Base-by-base conservation (phyloP, 2,797 vertebrate species). In the Chiroxiphia lanceolata region DNA sequence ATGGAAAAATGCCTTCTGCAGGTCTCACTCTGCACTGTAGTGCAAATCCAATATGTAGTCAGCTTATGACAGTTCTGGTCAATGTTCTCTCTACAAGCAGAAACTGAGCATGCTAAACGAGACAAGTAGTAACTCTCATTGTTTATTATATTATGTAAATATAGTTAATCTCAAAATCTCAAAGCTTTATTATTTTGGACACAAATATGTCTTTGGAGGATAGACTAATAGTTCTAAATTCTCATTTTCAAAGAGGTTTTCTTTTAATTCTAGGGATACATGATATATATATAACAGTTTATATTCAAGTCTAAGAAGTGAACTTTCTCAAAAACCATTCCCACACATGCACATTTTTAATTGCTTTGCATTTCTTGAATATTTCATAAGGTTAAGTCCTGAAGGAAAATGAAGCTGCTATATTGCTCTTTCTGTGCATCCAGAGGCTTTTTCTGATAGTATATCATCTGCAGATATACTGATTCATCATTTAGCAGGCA, bases 401-500 rank as follows among this genome's bases (percentile, higher is more conserved):
- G 15, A n/a, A 67, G 36, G 80, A 94, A 89, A 95, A 95, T 9
- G 33, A 91, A 94, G 45, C 48, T 94, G 54, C 79, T 89, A 10
- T 69, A 84, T 91, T 13, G 3, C 53, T 91, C 77, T 83, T 90
- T 34, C 75, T 96, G 72, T 88, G 90, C 26, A 74, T 90, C 68
- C 83, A 69, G 22, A 83, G 75, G 51, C 56, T 86, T 59, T 92
- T 94, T 97, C 90, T 95, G 91, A 79, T 70, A 94, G 65, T 72
- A 56, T 93, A 77, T 96, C 51, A 84, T 96, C 96, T 95, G 92
- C 74, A 92, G 89, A 93, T 51, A 31, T 77, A 76, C 71, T 95
- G 77, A 95, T 77, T 95, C 79, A 68, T 98, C 95, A 94, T 98
- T 97, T 97, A 96, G 95, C 75, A 90, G 93, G 95, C 81, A 96